Evolutionary conservation across 23 tunicate species (phyloP).

Genomic region (Trididemnum miniatum): DNA sequence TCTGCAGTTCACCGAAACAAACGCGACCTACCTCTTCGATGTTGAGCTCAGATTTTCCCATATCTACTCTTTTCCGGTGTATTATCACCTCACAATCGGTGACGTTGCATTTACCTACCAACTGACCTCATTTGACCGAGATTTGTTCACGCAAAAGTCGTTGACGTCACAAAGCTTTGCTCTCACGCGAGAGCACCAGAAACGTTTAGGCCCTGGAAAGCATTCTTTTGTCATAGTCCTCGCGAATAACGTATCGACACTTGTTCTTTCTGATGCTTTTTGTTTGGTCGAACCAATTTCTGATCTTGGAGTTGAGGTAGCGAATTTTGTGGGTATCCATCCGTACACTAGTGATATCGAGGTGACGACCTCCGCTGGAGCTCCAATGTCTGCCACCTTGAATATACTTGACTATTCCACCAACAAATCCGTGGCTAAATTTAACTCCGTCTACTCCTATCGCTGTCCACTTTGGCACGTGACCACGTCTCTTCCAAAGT

Average conservation of each 20-base stretch:
- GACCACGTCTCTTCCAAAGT: neutral
- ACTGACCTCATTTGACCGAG: neutral
- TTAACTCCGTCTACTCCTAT: neutral
- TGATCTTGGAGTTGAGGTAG: neutral
- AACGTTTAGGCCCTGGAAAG: neutral
- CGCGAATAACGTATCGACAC: neutral
- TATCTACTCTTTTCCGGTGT: neutral
- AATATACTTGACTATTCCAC: neutral
- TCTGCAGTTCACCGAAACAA: neutral
- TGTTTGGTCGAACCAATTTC: neutral
- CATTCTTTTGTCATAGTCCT: neutral
- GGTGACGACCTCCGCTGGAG: neutral
- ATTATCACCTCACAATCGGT: conserved; percentile 1
- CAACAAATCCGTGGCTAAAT: neutral
- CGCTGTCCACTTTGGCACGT: neutral
- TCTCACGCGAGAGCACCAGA: neutral
- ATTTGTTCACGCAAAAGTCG: neutral
- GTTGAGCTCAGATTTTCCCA: neutral
- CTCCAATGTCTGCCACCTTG: neutral
- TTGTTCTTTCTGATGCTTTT: neutral
- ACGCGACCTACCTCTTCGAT: neutral
- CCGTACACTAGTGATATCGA: neutral
- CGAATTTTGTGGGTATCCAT: neutral
- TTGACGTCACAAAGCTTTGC: neutral
- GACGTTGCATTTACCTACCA: neutral